Evolutionary conservation across 2,888 invertebrate species (phyloP).

Genomic region (Carpatolechia fugitivella): DNA sequence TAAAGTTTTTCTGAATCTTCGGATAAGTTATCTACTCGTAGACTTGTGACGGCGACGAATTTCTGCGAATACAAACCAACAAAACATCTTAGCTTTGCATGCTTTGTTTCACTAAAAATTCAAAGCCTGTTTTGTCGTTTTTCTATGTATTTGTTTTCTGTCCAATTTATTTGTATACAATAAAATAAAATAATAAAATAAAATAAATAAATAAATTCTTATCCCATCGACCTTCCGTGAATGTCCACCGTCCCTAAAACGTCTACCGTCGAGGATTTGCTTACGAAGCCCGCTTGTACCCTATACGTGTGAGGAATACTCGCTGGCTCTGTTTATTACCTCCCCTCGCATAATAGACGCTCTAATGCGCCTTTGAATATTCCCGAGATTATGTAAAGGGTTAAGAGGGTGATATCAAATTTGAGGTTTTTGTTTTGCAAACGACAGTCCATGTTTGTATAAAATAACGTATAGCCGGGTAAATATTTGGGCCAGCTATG

Average conservation of each 20-base stretch:
- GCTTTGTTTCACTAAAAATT: too few relatives aligned
- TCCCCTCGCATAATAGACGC: constrained; percentile 49
- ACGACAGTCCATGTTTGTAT: neutral
- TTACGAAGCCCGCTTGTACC: constrained; percentile 17
- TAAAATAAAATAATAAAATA: too few relatives aligned
- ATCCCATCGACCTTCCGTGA: too few relatives aligned
- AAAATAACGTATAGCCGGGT: neutral
- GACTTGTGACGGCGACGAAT: too few relatives aligned
- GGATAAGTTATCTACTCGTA: too few relatives aligned
- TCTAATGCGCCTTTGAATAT: constrained; percentile 39
- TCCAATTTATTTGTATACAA: too few relatives aligned
- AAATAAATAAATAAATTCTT: too few relatives aligned
- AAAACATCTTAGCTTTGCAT: too few relatives aligned
- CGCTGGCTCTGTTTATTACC: constrained; percentile 37
- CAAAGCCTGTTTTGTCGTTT: too few relatives aligned
- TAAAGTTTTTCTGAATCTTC: too few relatives aligned
- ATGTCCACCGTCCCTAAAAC: neutral
- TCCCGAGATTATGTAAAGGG: constrained; percentile 35
- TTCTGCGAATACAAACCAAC: too few relatives aligned
- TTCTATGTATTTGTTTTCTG: too few relatives aligned
- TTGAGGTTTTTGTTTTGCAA: constrained; percentile 11
- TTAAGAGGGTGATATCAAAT: constrained; percentile 19
- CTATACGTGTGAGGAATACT: constrained; percentile 25
- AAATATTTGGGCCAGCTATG: neutral
- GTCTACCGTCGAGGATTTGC: constrained; percentile 17